These are phyloP conservation scores for Lepus timidus DNA, from an alignment of 2,113 vertebrate genomes.

Conservation along the genomic window DNA sequence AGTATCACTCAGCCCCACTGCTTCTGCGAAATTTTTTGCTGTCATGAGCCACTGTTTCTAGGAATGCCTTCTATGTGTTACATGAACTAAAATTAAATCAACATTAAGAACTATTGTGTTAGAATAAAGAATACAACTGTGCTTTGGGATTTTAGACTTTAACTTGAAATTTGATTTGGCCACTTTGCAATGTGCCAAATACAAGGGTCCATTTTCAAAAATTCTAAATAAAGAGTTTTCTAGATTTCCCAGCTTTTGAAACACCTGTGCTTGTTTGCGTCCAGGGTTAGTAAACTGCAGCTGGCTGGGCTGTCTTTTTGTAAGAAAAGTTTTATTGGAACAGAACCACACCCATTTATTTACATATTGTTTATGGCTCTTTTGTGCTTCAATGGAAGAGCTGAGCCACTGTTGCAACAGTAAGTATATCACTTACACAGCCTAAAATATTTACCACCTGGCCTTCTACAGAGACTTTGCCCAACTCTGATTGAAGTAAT, in stretches of 20 bases:
- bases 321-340: slow-evolving; percentile 24
- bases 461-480: neutral
- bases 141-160: neutral
- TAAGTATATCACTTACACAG: neutral
- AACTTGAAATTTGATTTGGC: slow-evolving; percentile 49
- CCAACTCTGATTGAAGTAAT: neutral
- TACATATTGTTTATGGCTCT: rapidly evolving
- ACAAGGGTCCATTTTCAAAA: neutral
- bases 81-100: slow-evolving; percentile 13
- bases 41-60: neutral
- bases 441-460: slow-evolving; percentile 11
- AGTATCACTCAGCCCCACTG: neutral
- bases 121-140: neutral
- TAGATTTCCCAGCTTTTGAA: slow-evolving; percentile 7
- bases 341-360: neutral
- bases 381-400: neutral
- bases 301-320: neutral
- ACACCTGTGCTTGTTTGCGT: neutral
- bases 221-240: neutral
- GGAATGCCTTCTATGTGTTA: neutral
- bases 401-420: neutral
- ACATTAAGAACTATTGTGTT: neutral
- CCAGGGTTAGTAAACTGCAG: neutral
- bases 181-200: neutral
- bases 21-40: neutral